Evolutionary conservation across 35 echinoderm and acorn worm genomes (phyloP).

Genomic region (Eucidaris tribuloides): DNA sequence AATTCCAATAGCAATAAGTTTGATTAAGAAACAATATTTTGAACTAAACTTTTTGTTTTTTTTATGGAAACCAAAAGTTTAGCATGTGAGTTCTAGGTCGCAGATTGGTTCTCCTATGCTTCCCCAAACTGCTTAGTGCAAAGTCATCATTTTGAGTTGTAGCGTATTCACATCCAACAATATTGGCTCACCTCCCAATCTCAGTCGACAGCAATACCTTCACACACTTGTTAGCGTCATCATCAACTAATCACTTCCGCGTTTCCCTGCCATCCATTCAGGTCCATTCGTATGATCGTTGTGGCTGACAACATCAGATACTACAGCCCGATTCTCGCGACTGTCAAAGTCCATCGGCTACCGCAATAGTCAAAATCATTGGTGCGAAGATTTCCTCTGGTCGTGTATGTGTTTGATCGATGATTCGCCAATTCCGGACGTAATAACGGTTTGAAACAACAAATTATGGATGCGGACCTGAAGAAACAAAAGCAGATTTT

Average conservation of each 20-base stretch:
- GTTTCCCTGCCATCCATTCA: conserved; percentile 58
- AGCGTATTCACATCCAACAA: too few species aligned
- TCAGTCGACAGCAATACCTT: conserved; percentile 82
- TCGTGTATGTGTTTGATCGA: conserved; percentile 4
- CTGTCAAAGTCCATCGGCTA: conserved; percentile 62
- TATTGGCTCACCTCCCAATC: conserved; percentile 71
- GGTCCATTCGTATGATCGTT: conserved; percentile 39
- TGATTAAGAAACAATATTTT: too few species aligned
- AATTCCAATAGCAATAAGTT: too few species aligned
- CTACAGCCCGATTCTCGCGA: neutral
- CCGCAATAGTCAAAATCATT: neutral
- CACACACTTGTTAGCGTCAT: conserved; percentile 15
- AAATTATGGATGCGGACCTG: conserved; percentile 49
- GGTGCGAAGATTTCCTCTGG: neutral
- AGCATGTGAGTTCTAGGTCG: too few species aligned
- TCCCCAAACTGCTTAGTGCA: too few species aligned
- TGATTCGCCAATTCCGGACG: conserved; percentile 57
- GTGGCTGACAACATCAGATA: conserved; percentile 22
- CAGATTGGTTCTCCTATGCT: too few species aligned
- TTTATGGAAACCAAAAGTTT: too few species aligned
- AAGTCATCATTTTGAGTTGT: too few species aligned
- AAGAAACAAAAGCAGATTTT: neutral
- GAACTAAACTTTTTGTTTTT: too few species aligned
- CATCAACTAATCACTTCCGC: conserved; percentile 27
- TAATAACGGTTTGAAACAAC: conserved; percentile 79